These are phyloP conservation scores for Tympanoctomys barrerae DNA, from an alignment of 2,797 vertebrate genomes.

Conservation along the genomic window DNA sequence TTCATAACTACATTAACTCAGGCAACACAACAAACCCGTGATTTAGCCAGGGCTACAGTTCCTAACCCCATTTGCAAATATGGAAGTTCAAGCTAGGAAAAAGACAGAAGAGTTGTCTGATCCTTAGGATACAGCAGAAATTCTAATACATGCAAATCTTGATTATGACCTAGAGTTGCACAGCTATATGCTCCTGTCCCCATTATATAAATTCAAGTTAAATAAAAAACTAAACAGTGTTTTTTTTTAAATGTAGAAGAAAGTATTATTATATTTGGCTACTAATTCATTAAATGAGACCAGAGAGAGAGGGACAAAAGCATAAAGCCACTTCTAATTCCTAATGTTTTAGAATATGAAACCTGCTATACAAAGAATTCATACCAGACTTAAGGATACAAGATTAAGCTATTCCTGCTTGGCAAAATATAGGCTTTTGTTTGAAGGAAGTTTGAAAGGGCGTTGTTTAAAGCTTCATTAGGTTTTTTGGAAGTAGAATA, in stretches of 20 bases:
- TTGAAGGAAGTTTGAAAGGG: slow-evolving; percentile 52
- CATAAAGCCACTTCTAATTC: background rate
- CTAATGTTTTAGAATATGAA: background rate
- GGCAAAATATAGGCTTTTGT: slow-evolving; percentile 13
- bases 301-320: background rate
- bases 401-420: slow-evolving; percentile 12
- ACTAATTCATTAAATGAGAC: background rate
- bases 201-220: background rate
- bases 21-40: background rate
- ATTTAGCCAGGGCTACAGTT: background rate
- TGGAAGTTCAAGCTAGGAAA: background rate
- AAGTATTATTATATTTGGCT: background rate
- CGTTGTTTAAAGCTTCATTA: slow-evolving; percentile 25
- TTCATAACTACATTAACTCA: background rate
- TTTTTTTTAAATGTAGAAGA: slow-evolving; percentile 34
- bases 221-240: background rate
- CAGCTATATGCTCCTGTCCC: background rate
- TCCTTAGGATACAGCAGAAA: background rate
- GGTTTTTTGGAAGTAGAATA: background rate
- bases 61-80: background rate
- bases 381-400: background rate
- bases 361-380: background rate
- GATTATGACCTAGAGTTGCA: background rate
- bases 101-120: background rate
- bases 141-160: background rate